These are phyloP conservation scores for Episyrphus balteatus DNA, from an alignment of 1,140 invertebrate genomes.

Conservation along the genomic window DNA sequence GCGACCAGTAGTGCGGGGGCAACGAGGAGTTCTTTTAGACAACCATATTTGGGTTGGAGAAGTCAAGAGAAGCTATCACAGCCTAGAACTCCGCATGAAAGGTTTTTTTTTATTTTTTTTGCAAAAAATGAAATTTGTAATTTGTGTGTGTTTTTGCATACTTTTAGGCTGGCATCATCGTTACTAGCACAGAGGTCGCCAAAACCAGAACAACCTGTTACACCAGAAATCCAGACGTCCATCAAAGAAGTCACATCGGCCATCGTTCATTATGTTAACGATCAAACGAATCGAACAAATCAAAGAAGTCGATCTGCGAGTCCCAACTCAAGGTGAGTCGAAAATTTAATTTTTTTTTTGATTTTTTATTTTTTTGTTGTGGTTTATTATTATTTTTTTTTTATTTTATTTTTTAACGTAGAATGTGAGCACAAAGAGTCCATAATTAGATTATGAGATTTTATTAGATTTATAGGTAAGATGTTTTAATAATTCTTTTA, in stretches of 20 bases:
- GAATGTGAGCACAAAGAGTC: too few relatives aligned
- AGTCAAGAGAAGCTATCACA: constrained; percentile 66
- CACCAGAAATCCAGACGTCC: constrained; percentile 73
- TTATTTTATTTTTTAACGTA: too few relatives aligned
- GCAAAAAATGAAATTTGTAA: neutral
- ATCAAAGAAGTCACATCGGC: constrained; percentile 87
- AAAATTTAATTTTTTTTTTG: neutral
- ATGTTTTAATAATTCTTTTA: too few relatives aligned
- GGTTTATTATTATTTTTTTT: too few relatives aligned
- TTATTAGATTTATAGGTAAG: too few relatives aligned
- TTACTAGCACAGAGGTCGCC: constrained; percentile 39
- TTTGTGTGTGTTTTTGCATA: neutral
- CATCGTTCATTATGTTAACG: constrained; percentile 84
- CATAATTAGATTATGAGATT: too few relatives aligned
- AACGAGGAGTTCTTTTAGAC: constrained; percentile 44
- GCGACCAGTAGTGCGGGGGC: constrained; percentile 20
- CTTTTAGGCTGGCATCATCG: constrained; percentile 50
- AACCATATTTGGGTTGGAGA: constrained; percentile 81
- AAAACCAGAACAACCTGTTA: constrained; percentile 37
- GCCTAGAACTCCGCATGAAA: constrained; percentile 71
- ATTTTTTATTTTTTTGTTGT: neutral
- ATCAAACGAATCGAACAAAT: constrained; percentile 34
- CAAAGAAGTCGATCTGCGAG: constrained; percentile 37
- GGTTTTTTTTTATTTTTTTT: constrained; percentile 34
- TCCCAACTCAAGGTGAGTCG: constrained; percentile 34